Percentiles rank a stretch among this genome's conserved stretches.
phyloP scores from a whole-genome alignment of 2,888 invertebrate genomes.

The Omphaloscelis lunosa region DNA sequence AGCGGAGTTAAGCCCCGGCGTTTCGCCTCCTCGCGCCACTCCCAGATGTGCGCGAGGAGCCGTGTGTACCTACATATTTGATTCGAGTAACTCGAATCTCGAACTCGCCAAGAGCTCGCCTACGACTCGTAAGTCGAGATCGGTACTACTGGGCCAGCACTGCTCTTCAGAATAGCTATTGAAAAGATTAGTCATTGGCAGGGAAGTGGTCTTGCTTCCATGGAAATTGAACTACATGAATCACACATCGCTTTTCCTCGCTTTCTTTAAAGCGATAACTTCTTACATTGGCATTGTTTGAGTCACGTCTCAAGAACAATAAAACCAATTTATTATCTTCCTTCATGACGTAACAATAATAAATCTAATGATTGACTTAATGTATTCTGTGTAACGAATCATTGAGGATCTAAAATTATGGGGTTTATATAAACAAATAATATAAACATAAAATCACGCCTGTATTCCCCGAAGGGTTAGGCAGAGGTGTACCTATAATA shows the following conservation, averaged over 20 bases:
- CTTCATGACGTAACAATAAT: neutral
- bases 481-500: neutral
- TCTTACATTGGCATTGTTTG: slow-evolving; percentile 4
- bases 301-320: slow-evolving; percentile 28
- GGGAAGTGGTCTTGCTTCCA: neutral
- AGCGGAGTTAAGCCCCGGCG: no score
- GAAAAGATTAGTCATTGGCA: neutral
- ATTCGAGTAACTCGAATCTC: no score
- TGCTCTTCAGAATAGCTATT: neutral
- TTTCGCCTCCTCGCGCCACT: no score
- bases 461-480: neutral
- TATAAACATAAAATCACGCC: neutral
- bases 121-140: neutral
- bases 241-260: neutral
- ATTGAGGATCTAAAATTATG: neutral
- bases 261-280: neutral
- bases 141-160: neutral
- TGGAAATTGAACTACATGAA: neutral
- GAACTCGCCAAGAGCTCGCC: no score
- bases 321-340: neutral
- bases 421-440: neutral
- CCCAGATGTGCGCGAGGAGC: no score
- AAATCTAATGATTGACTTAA: neutral
- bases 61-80: no score
- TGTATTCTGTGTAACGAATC: neutral